Base-by-base conservation (phyloP, 2,888 invertebrate genomes). In the Harmothoe impar region DNA sequence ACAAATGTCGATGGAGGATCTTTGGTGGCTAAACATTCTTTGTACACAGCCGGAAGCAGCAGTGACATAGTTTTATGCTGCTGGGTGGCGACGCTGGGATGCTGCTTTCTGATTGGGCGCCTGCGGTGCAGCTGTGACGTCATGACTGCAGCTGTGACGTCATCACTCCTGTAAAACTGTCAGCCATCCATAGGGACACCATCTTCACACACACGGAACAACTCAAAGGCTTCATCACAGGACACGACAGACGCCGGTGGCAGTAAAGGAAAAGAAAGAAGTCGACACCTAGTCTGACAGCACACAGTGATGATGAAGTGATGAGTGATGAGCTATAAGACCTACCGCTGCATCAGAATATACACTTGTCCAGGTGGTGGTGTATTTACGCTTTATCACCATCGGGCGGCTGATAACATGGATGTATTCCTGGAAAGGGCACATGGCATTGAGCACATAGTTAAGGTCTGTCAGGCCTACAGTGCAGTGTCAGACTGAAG, bases 301-400 rank as follows among this genome's bases (percentile, higher is more conserved):
- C 43, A 81, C 81, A 81, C 81, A 81, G 81, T 81, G 81, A 29
- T 17, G 43, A 43, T 43, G 77, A 25, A 81, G 35, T 33, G 25
- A 31, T 77, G 25, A 43, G 43, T 72, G 72, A 72, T 72, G 72
- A 72, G 25, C 31, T 43, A 29, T 72, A 29, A 43, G 89, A 96
- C 97, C 96, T 96, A 98, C 98, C 93, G 98, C 98, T 90, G 98
- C 97, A 95, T 99, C 99, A 29, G 94, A 92, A 92, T 99, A 99
- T 25, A 99, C 98, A 17, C 99, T 98, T 0, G 99, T 99, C 99
- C 99, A 99, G 12, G 98, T 97, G n/a, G 98, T 98, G 10, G 98
- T 98, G 96, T 98, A 98, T 93, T 97, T 94, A 91, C 97, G 97
- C 89, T 97, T 97, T 93, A 99, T 96, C 23, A 99, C 99, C 96